Evolutionary conservation across 1,140 invertebrate species (phyloP), one percentile per base, ranked within the genome.

Genomic region (Aphelenchoides fujianensis): DNA sequence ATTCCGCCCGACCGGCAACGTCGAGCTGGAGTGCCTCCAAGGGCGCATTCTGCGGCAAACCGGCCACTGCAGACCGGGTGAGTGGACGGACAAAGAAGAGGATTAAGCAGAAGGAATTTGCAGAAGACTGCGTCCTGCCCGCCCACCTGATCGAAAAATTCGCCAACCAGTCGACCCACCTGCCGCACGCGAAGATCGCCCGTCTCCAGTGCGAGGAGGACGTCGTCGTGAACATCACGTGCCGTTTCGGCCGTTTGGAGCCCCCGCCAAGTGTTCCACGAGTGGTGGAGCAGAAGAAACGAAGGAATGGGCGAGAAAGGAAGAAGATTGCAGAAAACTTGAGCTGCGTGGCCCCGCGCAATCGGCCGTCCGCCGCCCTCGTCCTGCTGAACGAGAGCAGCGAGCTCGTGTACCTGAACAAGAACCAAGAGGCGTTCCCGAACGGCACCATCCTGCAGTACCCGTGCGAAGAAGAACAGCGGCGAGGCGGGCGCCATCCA

Each of bases 391-490:
- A 1, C 36, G 19, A 55, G 31, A 55, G 32, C 30, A 71, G 37
- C 19, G 37, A 71, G 52, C 7, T 34, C 30, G 52, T 57, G 28
- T 77, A 66, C 35, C 52, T 72, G 7, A 55, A 72, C n/a, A 31
- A 32, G 16, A 27, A 19, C 32, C 67, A 55, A 55, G 34, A 35
- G 2, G n/a, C 53, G 36, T 72, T 41, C 62, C 78, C 78, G 19
- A 79, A 78, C 23, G 78, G 76, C 27, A 76, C 76, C 7, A 36
- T 80, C 54, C 72, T 78, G 59, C 76, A 66, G 12, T 78, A 68
- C 69, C 5, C 27, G 2, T 78, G 76, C 36, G 48, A 74, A 9
- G 1, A 32, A 5, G 9, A 32, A 19, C 2, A n/a, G n/a, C 1
- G 5, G 23, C 3, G 73, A 70, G 55, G 71, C 71, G 7, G 69